Evolutionary conservation across 2,113 vertebrate genomes (phyloP), one percentile per base, ranked within the genome.

Genomic region (Python bivittatus): DNA sequence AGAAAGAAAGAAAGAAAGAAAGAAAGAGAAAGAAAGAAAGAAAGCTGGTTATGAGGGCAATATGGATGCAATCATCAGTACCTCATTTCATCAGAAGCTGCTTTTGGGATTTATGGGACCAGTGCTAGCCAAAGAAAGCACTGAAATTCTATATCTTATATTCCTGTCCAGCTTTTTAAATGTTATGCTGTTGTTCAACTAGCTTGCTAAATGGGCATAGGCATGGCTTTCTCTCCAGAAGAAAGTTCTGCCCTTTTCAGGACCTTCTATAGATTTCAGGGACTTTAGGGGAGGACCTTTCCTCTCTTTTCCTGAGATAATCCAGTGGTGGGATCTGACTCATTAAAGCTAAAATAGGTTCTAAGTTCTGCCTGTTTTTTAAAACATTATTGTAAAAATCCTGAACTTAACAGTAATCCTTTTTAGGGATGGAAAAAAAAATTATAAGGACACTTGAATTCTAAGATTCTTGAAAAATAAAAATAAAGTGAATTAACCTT

Each of bases 61-160:
- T 96, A 90, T 96, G 90, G 90, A 92, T 83, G 92, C 84, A 53
- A 29, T 54, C 94, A 92, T 92, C 93, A 95, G 96, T 94, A 97
- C 96, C 96, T 96, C 97, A 93, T 60, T 57, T 58, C 9, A 42
- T 64, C n/a, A n/a, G 96, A 95, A 87, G 87, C 57, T 94, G 92
- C 79, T 92, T 93, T 96, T 97, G 92, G 96, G 92, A 94, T 84
- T 92, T 92, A 93, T 58, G 93, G 94, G 95, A 95, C 64, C 89
- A 88, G 86, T 94, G 83, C 64, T n/a, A 92, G 96, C 86, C 88
- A 56, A 94, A 9, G 44, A 4, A 89, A 92, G 93, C 86, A 94
- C 92, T 93, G 84, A 90, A 64, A 92, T 38, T 25, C 1, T 85
- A 86, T 52, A n/a, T 68, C 15, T 68, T 52, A 48, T 61, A 5